Base-by-base conservation (phyloP, 2,113 vertebrate species). In the Microcebus murinus region DNA sequence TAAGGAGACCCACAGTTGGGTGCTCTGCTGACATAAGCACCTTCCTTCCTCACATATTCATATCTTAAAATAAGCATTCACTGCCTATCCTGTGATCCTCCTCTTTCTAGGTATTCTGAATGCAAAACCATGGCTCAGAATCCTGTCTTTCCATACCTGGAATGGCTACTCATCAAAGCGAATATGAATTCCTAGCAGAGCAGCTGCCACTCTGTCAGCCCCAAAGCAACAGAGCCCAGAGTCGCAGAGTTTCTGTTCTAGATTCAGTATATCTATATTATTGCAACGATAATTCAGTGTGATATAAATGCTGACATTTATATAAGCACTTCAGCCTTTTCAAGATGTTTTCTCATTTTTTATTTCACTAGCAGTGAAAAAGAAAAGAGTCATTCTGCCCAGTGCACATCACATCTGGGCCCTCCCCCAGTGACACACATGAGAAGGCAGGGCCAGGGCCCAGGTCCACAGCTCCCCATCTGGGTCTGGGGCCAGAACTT, bases 31-130 rank as follows among this genome's bases (percentile, higher is more conserved):
- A 88, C 21, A 57, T 52, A 81, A 76, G 59, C 45, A 73, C 59
- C 57, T 94, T 74, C 42, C 45, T 90, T 76, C 29, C 31, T 95
- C 20, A 89, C n/a, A 65, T 65, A 83, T 21, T 91, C 59, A 81
- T 45, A 79, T 73, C 97, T 89, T 74, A 90, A 93, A 97, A 96
- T 77, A 95, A 85, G 59, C 88, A 91, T 67, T 87, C 42, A 55
- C 14, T 59, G 36, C 34, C 31, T 86, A n/a, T 68, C 45, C 59
- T 96, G 83, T 79, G 48, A 68, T 70, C 48, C 31, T 83, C 39
- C 48, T 87, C 70, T 14, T 10, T 87, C 31, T 23, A 71, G 52
- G 81, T 55, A 92, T 97, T 92, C 45, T 67, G 76, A 20, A 81
- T 63, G 88, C 17, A 90, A 92, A 96, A 76, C n/a, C 50, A 89